A percentile compares a stretch with the other conserved stretches of the same genome.
These are phyloP conservation scores for Dipodomys merriami DNA, from an alignment of 2,113 vertebrate species.

Conservation along the genomic window DNA sequence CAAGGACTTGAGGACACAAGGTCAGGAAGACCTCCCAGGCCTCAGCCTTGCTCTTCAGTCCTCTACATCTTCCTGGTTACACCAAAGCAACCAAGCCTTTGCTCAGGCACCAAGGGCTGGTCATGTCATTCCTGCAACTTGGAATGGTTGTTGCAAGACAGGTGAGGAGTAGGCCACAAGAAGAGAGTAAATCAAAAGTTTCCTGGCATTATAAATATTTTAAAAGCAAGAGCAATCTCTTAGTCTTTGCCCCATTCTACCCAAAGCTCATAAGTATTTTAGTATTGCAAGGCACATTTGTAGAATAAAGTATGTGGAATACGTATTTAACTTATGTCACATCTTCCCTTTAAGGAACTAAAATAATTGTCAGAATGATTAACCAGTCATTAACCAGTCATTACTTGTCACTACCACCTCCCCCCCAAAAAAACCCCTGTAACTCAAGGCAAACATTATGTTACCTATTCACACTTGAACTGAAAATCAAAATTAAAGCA, in stretches of 20 bases:
- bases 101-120: background rate
- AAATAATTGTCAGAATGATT: slow-evolving; percentile 18
- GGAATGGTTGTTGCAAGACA: background rate
- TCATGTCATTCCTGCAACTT: background rate
- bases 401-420: background rate
- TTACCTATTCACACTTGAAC: slow-evolving; percentile 21
- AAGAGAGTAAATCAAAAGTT: background rate
- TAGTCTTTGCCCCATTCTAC: background rate
- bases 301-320: slow-evolving; percentile 8
- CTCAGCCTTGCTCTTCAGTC: background rate
- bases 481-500: slow-evolving; percentile 17
- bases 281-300: background rate
- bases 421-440: background rate
- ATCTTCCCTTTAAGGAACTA: slow-evolving; percentile 2
- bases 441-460: slow-evolving; percentile 35
- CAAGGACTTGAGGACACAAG: slow-evolving; percentile 3
- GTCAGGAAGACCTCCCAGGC: background rate
- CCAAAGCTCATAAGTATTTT: slow-evolving; percentile 30
- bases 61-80: background rate
- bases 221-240: background rate
- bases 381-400: slow-evolving; percentile 21
- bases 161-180: background rate
- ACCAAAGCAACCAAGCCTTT: background rate
- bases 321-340: background rate
- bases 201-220: background rate